Conservation (phyloP, 2,113 vertebrate species). For the Pseudorectes ferrugineus region DNA sequence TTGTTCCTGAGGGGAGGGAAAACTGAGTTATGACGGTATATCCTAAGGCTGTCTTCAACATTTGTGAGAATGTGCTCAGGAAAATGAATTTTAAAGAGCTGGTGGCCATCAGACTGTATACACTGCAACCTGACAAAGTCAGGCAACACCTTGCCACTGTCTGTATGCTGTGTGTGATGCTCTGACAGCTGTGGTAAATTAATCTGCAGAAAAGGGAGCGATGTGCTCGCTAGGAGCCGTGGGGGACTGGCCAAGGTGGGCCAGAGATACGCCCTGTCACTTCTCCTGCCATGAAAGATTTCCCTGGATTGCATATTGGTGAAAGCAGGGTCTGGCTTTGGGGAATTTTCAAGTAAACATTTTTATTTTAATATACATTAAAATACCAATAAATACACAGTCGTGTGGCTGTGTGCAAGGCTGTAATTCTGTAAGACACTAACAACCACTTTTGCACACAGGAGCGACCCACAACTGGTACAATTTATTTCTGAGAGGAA, state of each 20-base stretch:
- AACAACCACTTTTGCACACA: background rate
- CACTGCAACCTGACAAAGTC: background rate
- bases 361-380: background rate
- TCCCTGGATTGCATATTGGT: background rate
- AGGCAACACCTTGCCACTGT: background rate
- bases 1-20: background rate
- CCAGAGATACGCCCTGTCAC: rapidly evolving
- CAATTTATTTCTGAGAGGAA: background rate
- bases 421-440: background rate
- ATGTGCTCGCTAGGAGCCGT: rapidly evolving
- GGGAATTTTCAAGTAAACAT: background rate
- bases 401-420: rapidly evolving
- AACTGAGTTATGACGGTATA: background rate
- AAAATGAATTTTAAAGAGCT: background rate
- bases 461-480: too few species aligned
- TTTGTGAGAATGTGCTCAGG: background rate
- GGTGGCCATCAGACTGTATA: background rate
- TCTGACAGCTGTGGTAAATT: background rate
- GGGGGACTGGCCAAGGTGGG: background rate
- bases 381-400: background rate
- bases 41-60: background rate
- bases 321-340: background rate
- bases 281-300: background rate
- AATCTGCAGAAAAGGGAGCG: rapidly evolving
- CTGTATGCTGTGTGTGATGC: background rate